Conservation (phyloP, 2,113 vertebrate genomes). For the Bagarius yarrelli region DNA sequence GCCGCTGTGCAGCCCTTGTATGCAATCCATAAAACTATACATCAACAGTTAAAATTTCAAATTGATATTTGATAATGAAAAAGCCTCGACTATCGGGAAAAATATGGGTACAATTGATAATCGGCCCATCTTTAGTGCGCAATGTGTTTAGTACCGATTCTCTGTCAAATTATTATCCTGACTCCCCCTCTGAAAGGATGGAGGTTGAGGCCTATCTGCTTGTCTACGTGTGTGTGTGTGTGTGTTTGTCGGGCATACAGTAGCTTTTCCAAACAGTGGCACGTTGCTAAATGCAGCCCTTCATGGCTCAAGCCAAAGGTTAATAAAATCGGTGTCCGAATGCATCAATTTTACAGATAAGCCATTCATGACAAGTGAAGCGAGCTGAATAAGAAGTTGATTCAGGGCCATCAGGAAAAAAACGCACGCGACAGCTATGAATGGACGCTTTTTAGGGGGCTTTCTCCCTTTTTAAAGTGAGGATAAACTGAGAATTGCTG, state of each 20-base stretch:
- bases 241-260: background rate
- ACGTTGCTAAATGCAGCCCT: conserved; percentile 58
- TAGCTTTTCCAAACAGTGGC: conserved; percentile 39
- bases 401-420: conserved; percentile 84
- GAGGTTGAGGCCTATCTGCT: conserved; percentile 18
- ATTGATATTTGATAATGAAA: too few relatives aligned
- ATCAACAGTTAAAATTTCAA: too few relatives aligned
- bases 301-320: conserved; percentile 87
- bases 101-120: too few relatives aligned
- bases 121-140: too few relatives aligned
- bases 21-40: too few relatives aligned
- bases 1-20: too few relatives aligned
- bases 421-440: conserved; percentile 86
- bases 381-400: conserved; percentile 94
- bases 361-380: conserved; percentile 95
- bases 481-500: conserved; percentile 92
- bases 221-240: conserved; percentile 8
- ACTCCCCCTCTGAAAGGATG: background rate
- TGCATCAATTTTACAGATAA: conserved; percentile 98
- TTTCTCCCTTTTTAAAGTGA: conserved; percentile 72
- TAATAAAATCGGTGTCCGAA: conserved; percentile 93
- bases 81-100: too few relatives aligned
- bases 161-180: background rate
- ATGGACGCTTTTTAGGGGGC: conserved; percentile 91
- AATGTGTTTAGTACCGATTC: background rate